Base-by-base conservation (phyloP, 2,113 vertebrate species). In the Manacus vitellinus region DNA sequence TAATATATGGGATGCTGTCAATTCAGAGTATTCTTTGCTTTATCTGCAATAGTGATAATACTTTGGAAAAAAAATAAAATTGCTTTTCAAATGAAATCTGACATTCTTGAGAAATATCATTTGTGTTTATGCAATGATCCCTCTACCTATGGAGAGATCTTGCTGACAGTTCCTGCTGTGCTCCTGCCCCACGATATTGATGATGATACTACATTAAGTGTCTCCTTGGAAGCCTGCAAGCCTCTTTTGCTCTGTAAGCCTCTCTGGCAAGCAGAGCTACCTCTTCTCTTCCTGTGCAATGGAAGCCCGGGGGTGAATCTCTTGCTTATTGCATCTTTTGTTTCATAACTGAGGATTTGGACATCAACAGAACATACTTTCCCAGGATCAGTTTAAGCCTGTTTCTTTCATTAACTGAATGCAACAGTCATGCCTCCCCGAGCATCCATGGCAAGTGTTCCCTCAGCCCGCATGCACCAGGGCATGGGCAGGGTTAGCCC, bases 21-120 rank as follows among this genome's bases (percentile, higher is more conserved):
- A 46, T 92, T 88, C 52, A 78, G 52, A 83, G 28, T 65, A 58
- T 54, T 90, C 80, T 73, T 92, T 80, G 10, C 39, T 93, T 84
- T 90, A 74, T 39, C 68, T 84, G n/a, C 6, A 81, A 46, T n/a
- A 58, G 46, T 70, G 94, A 59, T 35, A 90, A 47, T 33, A 85
- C 35, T 35, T 84, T 84, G 33, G 79, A 80, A 94, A 81, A 63
- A 62, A 63, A 39, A 55, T 55, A 79, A 85, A 92, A 90, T 74
- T 18, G 22, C 24, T 89, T 95, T 83, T 82, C 79, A 86, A 88
- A 74, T 78, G 46, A 71, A 85, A 58, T 63, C 59, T 80, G 68
- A 27, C 24, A 67, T 81, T 66, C 66, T 73, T 79, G 61, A 85
- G 20, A 18, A 12, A n/a, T 77, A 41, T 30, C 31, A 24, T 85